Evolutionary conservation across 1,140 invertebrate genomes (phyloP), one percentile per base, ranked within the genome.

Genomic region (Cotesia typhae): DNA sequence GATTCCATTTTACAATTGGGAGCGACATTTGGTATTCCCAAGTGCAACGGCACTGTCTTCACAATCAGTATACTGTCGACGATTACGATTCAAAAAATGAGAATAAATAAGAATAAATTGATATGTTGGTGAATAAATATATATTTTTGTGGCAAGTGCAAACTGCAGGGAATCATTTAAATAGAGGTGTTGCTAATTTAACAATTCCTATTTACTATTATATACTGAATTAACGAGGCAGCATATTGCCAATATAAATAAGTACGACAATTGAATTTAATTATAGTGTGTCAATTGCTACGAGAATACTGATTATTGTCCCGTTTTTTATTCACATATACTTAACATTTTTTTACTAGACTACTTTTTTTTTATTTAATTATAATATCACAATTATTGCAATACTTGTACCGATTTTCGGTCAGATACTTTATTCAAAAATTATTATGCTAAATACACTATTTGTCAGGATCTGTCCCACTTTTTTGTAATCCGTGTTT

Each of bases 291-390:
- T 67, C 51, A 67, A 67, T 53, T 51, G 52, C 14, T 67, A 4
- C 10, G 12, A 37, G 66, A 67, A 67, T 67, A 67, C 52, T 67
- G 66, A 67, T 67, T 28, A 67, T 55, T 67, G 66, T 67, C 52
- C 66, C 51, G 17, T 67, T 67, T 67, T 63, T 63, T 37, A 28
- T 6, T 17, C 3, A 28, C 12, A 12, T 17, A 17, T 1, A 17
- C 0, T 17, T 17, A 1, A 17, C 0, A 17, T n/a, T 36, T 37
- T 10, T 63, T 12, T 59, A 7, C 57, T 6, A 20, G 10, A 47
- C 2, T 47, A 5, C 41, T 47, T 47, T 6, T 47, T 41, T 41
- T 41, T 41, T 47, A 6, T 47, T 47, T 47, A 9, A 47, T 47
- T 2, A 47, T 28, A 28, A 28, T 28, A 28, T 28, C 1, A 3